Percentiles rank a stretch among this genome's conserved stretches.
phyloP scores from a whole-genome alignment of 2,797 vertebrate species.

The Diplodus puntazzo region DNA sequence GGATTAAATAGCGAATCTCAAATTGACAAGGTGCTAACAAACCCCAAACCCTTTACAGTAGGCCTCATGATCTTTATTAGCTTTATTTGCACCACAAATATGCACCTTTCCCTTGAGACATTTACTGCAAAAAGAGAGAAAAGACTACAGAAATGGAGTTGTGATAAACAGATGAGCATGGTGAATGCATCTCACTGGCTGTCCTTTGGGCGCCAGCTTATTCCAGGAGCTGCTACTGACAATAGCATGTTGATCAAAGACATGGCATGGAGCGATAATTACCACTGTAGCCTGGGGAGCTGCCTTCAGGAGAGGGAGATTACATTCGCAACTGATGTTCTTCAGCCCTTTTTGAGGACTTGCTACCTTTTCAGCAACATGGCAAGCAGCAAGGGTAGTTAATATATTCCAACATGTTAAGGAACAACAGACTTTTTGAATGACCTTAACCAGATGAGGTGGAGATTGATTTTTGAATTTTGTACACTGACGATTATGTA shows the following conservation, averaged over 20 bases:
- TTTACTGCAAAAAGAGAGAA: constrained; percentile 19
- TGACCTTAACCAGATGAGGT: constrained; percentile 1
- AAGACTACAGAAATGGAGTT: constrained; percentile 16
- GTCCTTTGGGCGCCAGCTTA: constrained; percentile 53
- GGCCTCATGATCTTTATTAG: background rate
- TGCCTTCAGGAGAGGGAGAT: constrained; percentile 57
- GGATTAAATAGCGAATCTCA: background rate
- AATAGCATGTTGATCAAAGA: constrained; percentile 72
- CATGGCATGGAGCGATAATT: constrained; percentile 68
- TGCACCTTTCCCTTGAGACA: background rate
- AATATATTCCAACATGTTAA: constrained; percentile 10
- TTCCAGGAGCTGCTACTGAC: constrained; percentile 54
- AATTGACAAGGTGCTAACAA: constrained; percentile 8
- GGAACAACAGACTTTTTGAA: constrained; percentile 31
- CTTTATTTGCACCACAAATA: constrained; percentile 8
- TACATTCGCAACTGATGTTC: constrained; percentile 51
- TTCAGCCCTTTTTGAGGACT: constrained; percentile 36
- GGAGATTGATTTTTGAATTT: background rate
- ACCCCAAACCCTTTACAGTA: background rate
- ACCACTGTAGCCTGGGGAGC: constrained; percentile 60
- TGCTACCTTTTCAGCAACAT: constrained; percentile 38
- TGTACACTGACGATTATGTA: constrained; percentile 12
- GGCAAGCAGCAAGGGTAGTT: constrained; percentile 3
- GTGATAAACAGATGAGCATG: constrained; percentile 21
- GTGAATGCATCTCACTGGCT: constrained; percentile 30